Evolutionary conservation across 2,888 invertebrate species (phyloP), one percentile per base, ranked within the genome.

Genomic region (Cabera pusaria): DNA sequence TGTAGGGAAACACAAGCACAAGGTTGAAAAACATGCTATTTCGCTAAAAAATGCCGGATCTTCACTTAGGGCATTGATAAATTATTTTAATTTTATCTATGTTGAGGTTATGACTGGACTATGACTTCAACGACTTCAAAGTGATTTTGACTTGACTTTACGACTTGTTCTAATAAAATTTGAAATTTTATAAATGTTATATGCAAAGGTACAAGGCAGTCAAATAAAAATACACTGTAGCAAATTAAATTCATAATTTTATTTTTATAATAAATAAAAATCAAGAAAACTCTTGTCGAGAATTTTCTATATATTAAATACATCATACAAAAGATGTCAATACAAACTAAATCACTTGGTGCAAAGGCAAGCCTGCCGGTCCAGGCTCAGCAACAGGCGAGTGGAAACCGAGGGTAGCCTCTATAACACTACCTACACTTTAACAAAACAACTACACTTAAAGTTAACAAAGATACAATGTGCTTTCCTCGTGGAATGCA

Each of bases 291-390:
- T 86, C 82, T 72, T 79, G 75, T 63, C 74, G 86, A 84, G 85
- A 75, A 77, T 84, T 82, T 82, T 67, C 83, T 64, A 66, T 84
- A 80, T 82, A 84, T 80, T 84, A 86, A 87, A 88, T 87, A 88
- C 86, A 87, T 85, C 86, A 84, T 88, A 88, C 87, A 88, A 87
- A 87, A 87, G 87, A 87, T 86, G 86, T 83, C 76, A 74, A 81
- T 87, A 87, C 80, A 80, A 87, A 88, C 87, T 87, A 87, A 89
- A 87, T 88, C 88, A 89, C 89, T 88, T 88, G 86, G 87, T 88
- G 89, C 87, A 83, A 87, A 85, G 88, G 88, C 87, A 87, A 88
- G 87, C 85, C 86, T 81, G 79, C 78, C 81, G 84, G 80, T 81
- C 72, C 64, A 68, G 67, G 71, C 69, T 66, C 59, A 68, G 74